Evolutionary conservation across 92 coral and sea anemone genomes (phyloP).

Genomic region (Zoanthus gigantus): DNA sequence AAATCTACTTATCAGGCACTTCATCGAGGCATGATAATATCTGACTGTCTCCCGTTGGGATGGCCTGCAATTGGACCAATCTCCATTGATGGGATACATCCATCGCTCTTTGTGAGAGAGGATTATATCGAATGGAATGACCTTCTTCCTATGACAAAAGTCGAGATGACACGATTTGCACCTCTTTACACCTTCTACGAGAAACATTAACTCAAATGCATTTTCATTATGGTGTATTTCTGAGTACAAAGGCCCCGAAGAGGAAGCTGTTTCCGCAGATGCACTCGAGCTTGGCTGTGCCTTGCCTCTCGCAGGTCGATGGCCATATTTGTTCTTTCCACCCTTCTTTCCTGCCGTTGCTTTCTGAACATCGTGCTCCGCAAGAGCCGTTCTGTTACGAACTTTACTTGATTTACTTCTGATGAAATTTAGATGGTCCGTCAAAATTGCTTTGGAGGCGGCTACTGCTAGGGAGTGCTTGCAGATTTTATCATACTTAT

Average conservation of each 20-base stretch:
- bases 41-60: constrained; percentile 50
- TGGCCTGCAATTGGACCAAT: constrained; percentile 57
- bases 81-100: constrained; percentile 57
- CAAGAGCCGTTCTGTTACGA: constrained; percentile 45
- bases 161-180: constrained; percentile 67
- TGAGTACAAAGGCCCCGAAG: no score
- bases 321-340: constrained; percentile 54
- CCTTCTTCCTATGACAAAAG: constrained; percentile 50
- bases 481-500: constrained; percentile 41
- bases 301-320: constrained; percentile 45
- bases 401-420: constrained; percentile 13
- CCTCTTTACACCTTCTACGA: constrained; percentile 32
- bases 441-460: constrained; percentile 29
- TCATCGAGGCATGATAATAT: constrained; percentile 55
- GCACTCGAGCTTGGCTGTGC: no score
- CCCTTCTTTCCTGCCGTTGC: constrained; percentile 59
- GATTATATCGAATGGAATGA: constrained; percentile 54
- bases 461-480: constrained; percentile 66
- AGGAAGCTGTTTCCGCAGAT: no score
- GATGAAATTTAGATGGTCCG: constrained; percentile 27
- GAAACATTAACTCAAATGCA: constrained; percentile 43
- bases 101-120: constrained; percentile 60
- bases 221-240: no score
- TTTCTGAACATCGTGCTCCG: constrained; percentile 49
- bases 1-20: constrained; percentile 53